Base-by-base conservation (phyloP, 2,888 invertebrate species). In the Campoplex capitator region DNA sequence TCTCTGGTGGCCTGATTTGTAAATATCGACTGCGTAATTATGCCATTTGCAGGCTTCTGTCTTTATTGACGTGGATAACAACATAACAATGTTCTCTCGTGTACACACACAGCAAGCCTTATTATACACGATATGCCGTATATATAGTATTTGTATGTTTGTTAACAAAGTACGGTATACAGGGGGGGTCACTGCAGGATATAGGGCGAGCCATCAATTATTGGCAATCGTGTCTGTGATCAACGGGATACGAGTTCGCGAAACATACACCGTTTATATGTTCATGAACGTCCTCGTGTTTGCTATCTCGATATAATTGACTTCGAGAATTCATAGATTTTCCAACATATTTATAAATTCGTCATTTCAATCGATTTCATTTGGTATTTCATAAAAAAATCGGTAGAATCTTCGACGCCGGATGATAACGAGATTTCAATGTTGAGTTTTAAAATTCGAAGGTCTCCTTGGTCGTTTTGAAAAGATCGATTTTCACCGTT, bases 21-120 rank as follows among this genome's bases (percentile, higher is more conserved):
- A 77, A 85, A 85, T 85, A 76, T 82, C 45, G 56, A 76, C 13
- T 54, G 67, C 42, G 56, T 74, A 85, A 83, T 81, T 62, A 45
- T 56, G n/a, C 56, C 75, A 56, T 67, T 16, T 42, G 75, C 48
- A 51, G 71, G 54, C 78, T 58, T 56, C 56, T 18, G 35, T 8
- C 28, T 56, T 84, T 80, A 71, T 75, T 68, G 68, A 84, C 68
- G 68, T 35, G 54, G 68, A 70, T 75, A 68, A 28, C 62, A 51
- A 73, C 51, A 74, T 65, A 81, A 62, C 35, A 68, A 80, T 79
- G 38, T 23, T 23, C 8, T 11, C 38, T 18, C 76, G 38, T 45
- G 32, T 67, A 56, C 56, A 38, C 23, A 16, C 16, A 23, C 23
- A n/a, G n/a, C 42, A 54, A 42, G n/a, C n/a, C 65, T 67, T 38